Conservation (phyloP, 2,888 invertebrate species). For the Prosapia bicincta region DNA sequence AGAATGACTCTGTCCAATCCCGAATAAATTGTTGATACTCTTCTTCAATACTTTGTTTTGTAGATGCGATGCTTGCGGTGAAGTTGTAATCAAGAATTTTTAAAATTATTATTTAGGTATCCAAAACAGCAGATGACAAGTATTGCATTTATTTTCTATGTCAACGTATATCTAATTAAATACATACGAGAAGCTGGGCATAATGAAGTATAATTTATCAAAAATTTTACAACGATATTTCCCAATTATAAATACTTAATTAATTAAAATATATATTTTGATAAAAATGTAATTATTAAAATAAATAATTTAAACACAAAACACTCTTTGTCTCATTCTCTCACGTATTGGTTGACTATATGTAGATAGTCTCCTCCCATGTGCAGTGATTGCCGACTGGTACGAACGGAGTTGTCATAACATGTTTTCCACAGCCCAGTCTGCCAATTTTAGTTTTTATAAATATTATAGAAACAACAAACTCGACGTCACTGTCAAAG, state of each 20-base stretch:
- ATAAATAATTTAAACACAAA: not conserved
- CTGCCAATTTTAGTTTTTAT: no score
- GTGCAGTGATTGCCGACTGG: not conserved
- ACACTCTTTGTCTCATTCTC: not conserved
- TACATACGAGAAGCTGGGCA: not conserved
- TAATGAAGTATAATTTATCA: not conserved
- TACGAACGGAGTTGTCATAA: not conserved
- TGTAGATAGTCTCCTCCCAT: not conserved
- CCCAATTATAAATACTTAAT: not conserved
- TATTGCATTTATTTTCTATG: not conserved
- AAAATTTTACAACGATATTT: not conserved
- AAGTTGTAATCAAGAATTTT: not conserved
- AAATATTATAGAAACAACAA: no score
- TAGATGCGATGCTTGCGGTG: slow-evolving; percentile 5
- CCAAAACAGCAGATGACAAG: not conserved
- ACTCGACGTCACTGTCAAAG: no score
- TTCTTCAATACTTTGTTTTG: not conserved
- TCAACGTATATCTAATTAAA: not conserved
- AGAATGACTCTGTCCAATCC: not conserved
- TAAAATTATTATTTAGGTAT: not conserved
- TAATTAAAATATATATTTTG: not conserved
- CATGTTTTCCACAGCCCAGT: not conserved
- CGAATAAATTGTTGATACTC: not conserved
- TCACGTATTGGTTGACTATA: not conserved
- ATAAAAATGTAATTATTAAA: not conserved